Evolutionary conservation across 2,113 vertebrate species (phyloP).

Genomic region (Lepus timidus): DNA sequence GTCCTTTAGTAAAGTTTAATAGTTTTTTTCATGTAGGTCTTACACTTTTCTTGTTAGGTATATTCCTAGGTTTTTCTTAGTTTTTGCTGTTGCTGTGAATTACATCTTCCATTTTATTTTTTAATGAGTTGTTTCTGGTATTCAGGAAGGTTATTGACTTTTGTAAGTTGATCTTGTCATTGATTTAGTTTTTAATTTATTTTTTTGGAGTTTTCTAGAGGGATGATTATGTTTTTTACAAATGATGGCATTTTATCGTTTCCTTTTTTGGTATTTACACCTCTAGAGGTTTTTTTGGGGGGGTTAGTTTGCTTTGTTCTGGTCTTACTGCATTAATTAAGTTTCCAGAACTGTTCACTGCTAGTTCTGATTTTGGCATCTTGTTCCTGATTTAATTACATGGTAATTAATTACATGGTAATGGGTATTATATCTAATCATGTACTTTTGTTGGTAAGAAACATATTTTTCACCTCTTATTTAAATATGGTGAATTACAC

Average conservation of each 20-base stretch:
- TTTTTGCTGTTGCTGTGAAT: constrained; percentile 60
- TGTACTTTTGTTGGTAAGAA: constrained; percentile 30
- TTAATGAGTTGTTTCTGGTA: constrained; percentile 20
- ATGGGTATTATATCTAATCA: neutral
- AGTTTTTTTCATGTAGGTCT: constrained; percentile 43
- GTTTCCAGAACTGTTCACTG: constrained; percentile 26
- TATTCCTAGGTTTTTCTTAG: constrained; percentile 45
- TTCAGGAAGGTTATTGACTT: constrained; percentile 19
- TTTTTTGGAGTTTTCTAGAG: constrained; percentile 36
- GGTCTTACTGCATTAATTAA: neutral
- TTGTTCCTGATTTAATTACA: constrained; percentile 46
- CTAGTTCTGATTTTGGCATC: constrained; percentile 55
- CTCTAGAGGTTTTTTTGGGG: neutral
- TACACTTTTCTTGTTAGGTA: constrained; percentile 68
- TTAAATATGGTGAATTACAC: neutral
- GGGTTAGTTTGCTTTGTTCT: neutral
- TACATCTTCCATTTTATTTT: constrained; percentile 62
- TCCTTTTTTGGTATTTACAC: constrained; percentile 6
- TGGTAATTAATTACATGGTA: constrained; percentile 22
- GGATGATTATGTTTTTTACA: constrained; percentile 30
- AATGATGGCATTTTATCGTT: constrained; percentile 50
- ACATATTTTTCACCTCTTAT: constrained; percentile 21
- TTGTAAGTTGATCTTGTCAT: constrained; percentile 36
- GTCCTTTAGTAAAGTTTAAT: constrained; percentile 69
- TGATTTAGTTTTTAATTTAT: constrained; percentile 60